Evolutionary conservation across 2,888 invertebrate species (phyloP).

Genomic region (Himalopsyche anomala): DNA sequence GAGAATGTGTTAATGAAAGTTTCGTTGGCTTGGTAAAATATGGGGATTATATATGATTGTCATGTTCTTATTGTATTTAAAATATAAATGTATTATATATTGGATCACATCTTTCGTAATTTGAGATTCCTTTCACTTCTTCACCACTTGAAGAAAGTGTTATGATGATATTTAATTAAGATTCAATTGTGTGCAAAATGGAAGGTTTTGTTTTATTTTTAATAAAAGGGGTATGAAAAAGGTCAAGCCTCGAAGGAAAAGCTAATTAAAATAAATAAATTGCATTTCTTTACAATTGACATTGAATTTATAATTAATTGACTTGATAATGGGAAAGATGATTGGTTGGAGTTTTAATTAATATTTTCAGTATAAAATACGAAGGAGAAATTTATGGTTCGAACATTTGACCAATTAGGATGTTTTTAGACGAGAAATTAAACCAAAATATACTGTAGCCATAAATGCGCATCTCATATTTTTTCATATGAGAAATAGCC

Average conservation of each 20-base stretch:
- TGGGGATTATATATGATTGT: slow-evolving; percentile 16
- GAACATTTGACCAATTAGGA: too few relatives aligned
- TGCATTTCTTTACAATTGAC: too few relatives aligned
- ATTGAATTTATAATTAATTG: too few relatives aligned
- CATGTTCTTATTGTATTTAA: neutral
- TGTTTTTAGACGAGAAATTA: too few relatives aligned
- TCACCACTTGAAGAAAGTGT: neutral
- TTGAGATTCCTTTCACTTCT: neutral
- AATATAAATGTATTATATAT: neutral
- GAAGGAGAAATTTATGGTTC: too few relatives aligned
- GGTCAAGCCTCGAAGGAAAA: neutral
- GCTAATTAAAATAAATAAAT: neutral
- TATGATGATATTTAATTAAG: neutral
- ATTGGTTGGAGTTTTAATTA: too few relatives aligned
- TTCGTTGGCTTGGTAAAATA: slow-evolving; percentile 23
- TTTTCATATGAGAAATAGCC: too few relatives aligned
- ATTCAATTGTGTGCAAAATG: neutral
- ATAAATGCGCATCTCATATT: too few relatives aligned
- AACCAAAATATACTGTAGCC: too few relatives aligned
- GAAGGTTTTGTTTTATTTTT: neutral
- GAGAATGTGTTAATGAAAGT: slow-evolving; percentile 37
- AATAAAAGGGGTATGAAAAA: neutral
- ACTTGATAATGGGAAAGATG: too few relatives aligned
- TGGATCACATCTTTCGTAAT: neutral
- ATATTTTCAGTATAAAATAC: too few relatives aligned